Evolutionary conservation across 1,140 invertebrate species (phyloP), one percentile per base, ranked within the genome.

Genomic region (Bombus confusus): DNA sequence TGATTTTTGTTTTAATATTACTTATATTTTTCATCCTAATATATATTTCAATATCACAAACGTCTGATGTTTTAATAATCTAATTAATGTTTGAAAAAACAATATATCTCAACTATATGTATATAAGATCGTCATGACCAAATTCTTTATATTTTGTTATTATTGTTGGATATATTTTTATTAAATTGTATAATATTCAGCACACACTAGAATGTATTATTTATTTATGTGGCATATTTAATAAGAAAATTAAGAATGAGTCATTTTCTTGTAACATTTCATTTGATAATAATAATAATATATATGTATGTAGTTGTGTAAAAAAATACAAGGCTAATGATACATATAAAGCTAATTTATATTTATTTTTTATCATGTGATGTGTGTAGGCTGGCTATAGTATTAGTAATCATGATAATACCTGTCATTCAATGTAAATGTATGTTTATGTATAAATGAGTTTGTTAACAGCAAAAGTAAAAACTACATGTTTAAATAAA

Each of bases 401-500:
- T 79, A 34, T 83, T 80, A 57, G 72, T 84, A 43, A 68, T 41
- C 18, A 52, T 22, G 18, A 52, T 52, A 52, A 52, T 22, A 52
- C 6, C 18, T 52, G 75, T 77, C 80, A 28, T 81, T 39, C 41
- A 25, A 64, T 57, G 39, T 79, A 75, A 73, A 69, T 87, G 64
- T 80, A 76, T 39, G n/a, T 83, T 76, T 68, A 52, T 52, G 47
- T 52, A 22, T 52, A 52, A 52, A 52, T 52, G 22, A 52, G 47
- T 22, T 22, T 22, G 18, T 52, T 52, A 52, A 52, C 47, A 52
- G 47, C 47, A 43, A 66, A 85, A 84, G 39, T 80, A 57, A 74
- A 84, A 88, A 79, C 39, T 80, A 82, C 64, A 62, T 62, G 64
- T 52, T 80, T 84, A 69, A 72, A 74, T 18, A 37, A 86, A 73